These are phyloP conservation scores for Scaptomyza caliginosa DNA, from an alignment of 2,888 invertebrate species.

Conservation along the genomic window DNA sequence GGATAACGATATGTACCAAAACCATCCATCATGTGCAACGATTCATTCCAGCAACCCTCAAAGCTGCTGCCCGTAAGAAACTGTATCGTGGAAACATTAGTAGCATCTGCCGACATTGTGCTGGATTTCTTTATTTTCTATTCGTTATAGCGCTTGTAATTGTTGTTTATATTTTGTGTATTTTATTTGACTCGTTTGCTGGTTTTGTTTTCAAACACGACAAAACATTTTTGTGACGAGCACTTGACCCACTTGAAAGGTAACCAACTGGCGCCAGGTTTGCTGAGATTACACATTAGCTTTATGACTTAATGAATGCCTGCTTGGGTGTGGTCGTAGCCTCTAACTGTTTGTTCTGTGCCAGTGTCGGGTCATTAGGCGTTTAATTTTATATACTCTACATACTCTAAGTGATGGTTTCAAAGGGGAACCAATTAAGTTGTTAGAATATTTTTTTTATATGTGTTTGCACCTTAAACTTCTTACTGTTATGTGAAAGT, in stretches of 20 bases:
- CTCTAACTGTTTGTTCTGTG: constrained; percentile 8
- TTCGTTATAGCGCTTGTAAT: not conserved
- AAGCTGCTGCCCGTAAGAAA: constrained; percentile 86
- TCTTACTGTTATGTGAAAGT: not conserved
- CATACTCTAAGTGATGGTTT: not conserved
- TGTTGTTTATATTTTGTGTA: not conserved
- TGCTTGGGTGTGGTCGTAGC: constrained; percentile 34
- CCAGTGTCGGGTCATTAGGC: constrained; percentile 13
- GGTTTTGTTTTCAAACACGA: not conserved
- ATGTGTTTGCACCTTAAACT: not conserved
- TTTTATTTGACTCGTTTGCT: constrained; percentile 15
- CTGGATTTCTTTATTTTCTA: not conserved
- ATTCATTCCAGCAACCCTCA: constrained; percentile 86
- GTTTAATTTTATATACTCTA: constrained; percentile 18
- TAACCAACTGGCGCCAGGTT: constrained; percentile 28
- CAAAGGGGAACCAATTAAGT: constrained; percentile 1
- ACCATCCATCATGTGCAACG: constrained; percentile 86
- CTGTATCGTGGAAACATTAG: constrained; percentile 1
- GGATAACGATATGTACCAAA: constrained; percentile 86
- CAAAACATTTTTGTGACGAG: not conserved
- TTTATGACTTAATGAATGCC: constrained; percentile 68
- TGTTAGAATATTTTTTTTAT: not conserved
- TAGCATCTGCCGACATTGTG: not conserved
- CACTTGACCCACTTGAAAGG: constrained; percentile 29
- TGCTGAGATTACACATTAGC: constrained; percentile 66